Evolutionary conservation across 2,797 vertebrate species (phyloP).

Genomic region (Novumbra hubbsi): DNA sequence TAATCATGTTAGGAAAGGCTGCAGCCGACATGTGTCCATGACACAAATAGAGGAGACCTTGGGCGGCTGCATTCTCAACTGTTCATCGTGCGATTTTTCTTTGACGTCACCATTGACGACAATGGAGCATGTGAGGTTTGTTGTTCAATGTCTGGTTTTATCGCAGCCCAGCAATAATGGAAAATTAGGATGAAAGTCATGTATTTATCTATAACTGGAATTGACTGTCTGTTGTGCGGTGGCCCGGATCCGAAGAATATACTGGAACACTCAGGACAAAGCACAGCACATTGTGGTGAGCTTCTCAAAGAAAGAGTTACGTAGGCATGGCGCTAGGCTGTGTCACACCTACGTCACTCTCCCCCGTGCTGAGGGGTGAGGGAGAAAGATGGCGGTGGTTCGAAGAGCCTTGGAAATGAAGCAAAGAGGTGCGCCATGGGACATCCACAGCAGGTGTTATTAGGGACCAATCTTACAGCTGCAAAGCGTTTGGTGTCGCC

Average conservation of each 20-base stretch:
- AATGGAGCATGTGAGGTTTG: background rate
- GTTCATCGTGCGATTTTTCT: background rate
- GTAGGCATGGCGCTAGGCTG: no score
- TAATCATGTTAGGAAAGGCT: background rate
- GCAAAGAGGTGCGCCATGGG: conserved; percentile 5
- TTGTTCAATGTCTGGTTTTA: background rate
- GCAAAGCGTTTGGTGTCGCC: background rate
- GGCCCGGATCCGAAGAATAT: background rate
- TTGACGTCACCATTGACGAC: background rate
- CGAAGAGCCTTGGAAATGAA: background rate
- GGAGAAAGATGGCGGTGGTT: background rate
- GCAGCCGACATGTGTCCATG: background rate
- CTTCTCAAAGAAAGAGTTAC: background rate
- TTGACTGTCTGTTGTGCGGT: background rate
- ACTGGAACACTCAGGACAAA: background rate
- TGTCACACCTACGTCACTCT: conserved; percentile 10
- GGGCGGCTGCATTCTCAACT: background rate
- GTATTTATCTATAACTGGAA: background rate
- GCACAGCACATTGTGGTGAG: background rate
- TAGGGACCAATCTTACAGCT: conserved; percentile 16
- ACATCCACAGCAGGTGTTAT: conserved; percentile 26
- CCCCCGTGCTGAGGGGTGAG: background rate
- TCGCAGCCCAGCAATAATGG: background rate
- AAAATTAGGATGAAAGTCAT: background rate
- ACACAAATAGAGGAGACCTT: conserved; percentile 2